These are phyloP conservation scores for Drosophila pseudoobscura DNA, from an alignment of 1,140 invertebrate genomes.

Conservation along the genomic window DNA sequence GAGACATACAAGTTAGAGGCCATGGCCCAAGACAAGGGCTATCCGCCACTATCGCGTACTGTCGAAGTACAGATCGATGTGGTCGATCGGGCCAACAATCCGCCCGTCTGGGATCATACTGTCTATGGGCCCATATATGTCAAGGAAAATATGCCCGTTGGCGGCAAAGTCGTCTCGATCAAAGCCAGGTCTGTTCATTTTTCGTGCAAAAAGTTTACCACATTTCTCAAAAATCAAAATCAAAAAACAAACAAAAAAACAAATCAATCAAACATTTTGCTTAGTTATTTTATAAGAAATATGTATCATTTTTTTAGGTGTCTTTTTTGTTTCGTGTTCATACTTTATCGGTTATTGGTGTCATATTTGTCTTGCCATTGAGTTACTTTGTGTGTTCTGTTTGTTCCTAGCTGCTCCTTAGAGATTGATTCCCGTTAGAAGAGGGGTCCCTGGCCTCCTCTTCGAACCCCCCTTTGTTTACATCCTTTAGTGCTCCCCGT, in stretches of 20 bases:
- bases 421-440: constrained; percentile 5
- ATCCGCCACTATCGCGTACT: constrained; percentile 94
- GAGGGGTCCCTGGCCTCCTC: not conserved
- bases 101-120: constrained; percentile 97
- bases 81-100: constrained; percentile 98
- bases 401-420: constrained; percentile 41
- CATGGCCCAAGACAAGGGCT: constrained; percentile 97
- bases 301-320: constrained; percentile 39
- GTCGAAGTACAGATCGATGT: constrained; percentile 99
- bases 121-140: constrained; percentile 98
- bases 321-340: constrained; percentile 22
- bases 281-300: constrained; percentile 62
- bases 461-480: not conserved
- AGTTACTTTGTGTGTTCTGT: constrained; percentile 53
- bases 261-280: constrained; percentile 56
- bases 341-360: constrained; percentile 46
- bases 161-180: constrained; percentile 97
- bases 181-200: constrained; percentile 95
- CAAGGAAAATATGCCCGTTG: constrained; percentile 98
- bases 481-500: constrained; percentile 15
- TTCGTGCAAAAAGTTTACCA: constrained; percentile 49
- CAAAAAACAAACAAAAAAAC: constrained; percentile 22
- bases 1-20: constrained; percentile 98
- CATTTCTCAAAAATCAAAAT: constrained; percentile 33
- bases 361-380: constrained; percentile 37